Evolutionary conservation across 2,797 vertebrate species (phyloP).

Genomic region (Gobionotothen gibberifrons): DNA sequence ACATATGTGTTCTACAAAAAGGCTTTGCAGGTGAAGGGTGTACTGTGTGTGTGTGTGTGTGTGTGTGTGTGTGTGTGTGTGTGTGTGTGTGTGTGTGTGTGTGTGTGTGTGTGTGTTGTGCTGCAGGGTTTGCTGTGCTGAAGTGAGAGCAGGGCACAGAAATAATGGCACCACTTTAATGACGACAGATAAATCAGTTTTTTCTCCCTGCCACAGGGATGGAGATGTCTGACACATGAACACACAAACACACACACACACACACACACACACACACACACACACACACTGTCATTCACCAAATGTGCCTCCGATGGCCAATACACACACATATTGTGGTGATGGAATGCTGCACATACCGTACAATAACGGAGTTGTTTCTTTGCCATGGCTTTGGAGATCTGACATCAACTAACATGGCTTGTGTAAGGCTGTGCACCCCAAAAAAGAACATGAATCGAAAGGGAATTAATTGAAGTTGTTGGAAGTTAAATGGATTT

Average conservation of each 20-base stretch:
- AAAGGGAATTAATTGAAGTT: neutral
- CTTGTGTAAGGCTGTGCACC: neutral
- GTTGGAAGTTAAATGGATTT: neutral
- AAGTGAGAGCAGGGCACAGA: constrained; percentile 85
- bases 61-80: constrained; percentile 5
- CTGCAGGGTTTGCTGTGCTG: constrained; percentile 86
- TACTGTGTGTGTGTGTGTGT: constrained; percentile 13
- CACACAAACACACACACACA: constrained; percentile 12
- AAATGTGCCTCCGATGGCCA: constrained; percentile 58
- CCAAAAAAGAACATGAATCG: neutral
- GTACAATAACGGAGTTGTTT: constrained; percentile 14
- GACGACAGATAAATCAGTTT: constrained; percentile 95
- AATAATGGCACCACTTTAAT: constrained; percentile 93
- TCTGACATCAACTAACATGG: constrained; percentile 27
- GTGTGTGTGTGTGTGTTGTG: constrained; percentile 38
- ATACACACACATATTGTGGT: constrained; percentile 34
- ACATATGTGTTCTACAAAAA: constrained; percentile 8
- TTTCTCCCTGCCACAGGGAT: constrained; percentile 93
- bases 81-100: too few species aligned
- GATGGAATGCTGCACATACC: constrained; percentile 29
- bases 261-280: constrained; percentile 10
- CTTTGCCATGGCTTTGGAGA: constrained; percentile 15
- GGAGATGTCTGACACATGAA: constrained; percentile 81
- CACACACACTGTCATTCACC: constrained; percentile 16
- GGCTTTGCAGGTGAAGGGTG: constrained; percentile 36